These are phyloP conservation scores for Dryobota labecula DNA, from an alignment of 2,888 invertebrate species.

Conservation along the genomic window DNA sequence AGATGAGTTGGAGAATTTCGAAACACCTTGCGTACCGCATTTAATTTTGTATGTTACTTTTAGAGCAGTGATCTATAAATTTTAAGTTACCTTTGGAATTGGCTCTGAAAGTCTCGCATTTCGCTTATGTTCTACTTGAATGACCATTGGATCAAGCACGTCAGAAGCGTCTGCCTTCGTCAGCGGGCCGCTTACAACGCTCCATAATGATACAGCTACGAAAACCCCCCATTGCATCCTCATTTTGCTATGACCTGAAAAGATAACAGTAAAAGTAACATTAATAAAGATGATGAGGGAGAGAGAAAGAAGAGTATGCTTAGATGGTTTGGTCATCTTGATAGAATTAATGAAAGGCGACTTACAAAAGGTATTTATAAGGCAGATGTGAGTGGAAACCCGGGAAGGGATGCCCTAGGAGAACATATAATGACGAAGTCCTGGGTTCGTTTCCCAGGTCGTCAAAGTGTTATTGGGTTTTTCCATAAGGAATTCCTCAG, in stretches of 20 bases:
- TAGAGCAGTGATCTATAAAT: background rate
- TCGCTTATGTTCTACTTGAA: slow-evolving; percentile 45
- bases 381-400: no score
- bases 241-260: slow-evolving; percentile 51
- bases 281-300: background rate
- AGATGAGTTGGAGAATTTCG: no score
- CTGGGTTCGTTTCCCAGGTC: background rate
- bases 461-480: background rate
- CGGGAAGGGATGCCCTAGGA: no score
- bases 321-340: no score
- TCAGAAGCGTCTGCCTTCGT: slow-evolving; percentile 39
- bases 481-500: background rate
- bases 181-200: slow-evolving; percentile 25
- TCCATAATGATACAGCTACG: slow-evolving; percentile 48
- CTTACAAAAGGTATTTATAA: no score
- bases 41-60: background rate
- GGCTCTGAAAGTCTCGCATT: slow-evolving; percentile 53
- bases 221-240: slow-evolving; percentile 44
- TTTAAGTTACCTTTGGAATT: slow-evolving; percentile 47
- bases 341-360: no score
- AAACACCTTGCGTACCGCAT: background rate
- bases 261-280: background rate
- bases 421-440: no score
- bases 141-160: slow-evolving; percentile 56
- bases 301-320: no score